A percentile compares a stretch with the other conserved stretches of the same genome.
phyloP scores from a whole-genome alignment of 2,888 invertebrate species.

The Pristionchus fissidentatus region DNA sequence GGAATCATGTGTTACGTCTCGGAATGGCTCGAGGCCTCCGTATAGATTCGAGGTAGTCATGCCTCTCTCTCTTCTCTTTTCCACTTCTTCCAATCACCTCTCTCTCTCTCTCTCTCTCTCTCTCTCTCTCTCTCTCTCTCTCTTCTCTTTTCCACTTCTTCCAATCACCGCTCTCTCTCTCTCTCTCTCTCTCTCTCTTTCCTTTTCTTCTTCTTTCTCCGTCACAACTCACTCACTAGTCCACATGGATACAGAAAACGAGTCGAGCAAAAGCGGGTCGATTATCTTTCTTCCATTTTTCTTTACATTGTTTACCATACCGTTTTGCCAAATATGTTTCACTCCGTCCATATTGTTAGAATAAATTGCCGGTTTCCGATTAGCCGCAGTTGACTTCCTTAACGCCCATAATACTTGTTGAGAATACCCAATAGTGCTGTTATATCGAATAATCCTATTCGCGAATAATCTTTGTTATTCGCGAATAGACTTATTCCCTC shows the following conservation, averaged over 20 bases:
- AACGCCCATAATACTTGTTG: not conserved
- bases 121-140: slow-evolving; percentile 24
- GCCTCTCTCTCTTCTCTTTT: slow-evolving; percentile 14
- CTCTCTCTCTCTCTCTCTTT: not conserved
- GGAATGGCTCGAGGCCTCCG: not conserved
- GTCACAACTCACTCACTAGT: too few relatives aligned
- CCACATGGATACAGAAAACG: too few relatives aligned
- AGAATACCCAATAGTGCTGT: too few relatives aligned
- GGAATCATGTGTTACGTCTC: too few relatives aligned
- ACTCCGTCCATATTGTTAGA: too few relatives aligned
- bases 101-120: slow-evolving; percentile 4
- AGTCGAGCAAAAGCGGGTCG: too few relatives aligned
- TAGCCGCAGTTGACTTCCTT: not conserved
- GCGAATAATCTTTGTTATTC: too few relatives aligned
- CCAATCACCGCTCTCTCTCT: slow-evolving; percentile 4
- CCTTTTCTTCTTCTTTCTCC: not conserved
- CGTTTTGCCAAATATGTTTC: too few relatives aligned
- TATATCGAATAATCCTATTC: too few relatives aligned
- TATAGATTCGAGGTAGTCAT: not conserved
- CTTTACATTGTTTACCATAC: too few relatives aligned
- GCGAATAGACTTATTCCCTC: too few relatives aligned
- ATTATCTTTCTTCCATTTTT: too few relatives aligned
- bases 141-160: not conserved
- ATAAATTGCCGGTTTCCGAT: not conserved
- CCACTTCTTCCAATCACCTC: not conserved